phyloP scores from a whole-genome alignment of 2,888 invertebrate genomes.

The Tinea pellionella region DNA sequence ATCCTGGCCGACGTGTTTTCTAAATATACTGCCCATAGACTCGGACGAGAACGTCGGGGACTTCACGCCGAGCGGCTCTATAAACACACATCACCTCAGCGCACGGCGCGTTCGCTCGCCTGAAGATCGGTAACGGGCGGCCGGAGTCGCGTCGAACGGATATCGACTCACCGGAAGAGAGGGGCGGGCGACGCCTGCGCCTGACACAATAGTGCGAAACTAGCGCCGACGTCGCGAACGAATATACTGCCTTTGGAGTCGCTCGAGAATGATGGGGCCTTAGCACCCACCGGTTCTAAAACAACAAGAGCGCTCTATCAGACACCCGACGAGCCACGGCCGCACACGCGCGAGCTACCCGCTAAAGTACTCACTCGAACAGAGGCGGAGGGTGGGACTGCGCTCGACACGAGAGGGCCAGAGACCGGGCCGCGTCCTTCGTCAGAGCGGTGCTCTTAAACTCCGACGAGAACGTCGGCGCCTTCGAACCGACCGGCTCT shows the following conservation, averaged over 20 bases:
- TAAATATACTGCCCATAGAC: constrained; percentile 73
- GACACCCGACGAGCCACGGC: background rate
- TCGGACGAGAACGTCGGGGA: constrained; percentile 69
- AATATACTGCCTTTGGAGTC: constrained; percentile 75
- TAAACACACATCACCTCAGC: constrained; percentile 24
- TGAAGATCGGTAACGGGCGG: constrained; percentile 78
- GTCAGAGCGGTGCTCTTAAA: constrained; percentile 71
- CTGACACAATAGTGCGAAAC: constrained; percentile 73
- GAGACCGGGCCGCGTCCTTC: constrained; percentile 59
- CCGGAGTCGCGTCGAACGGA: constrained; percentile 60
- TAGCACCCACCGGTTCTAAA: constrained; percentile 73
- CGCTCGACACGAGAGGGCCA: constrained; percentile 75
- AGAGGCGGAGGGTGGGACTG: constrained; percentile 75
- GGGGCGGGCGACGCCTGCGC: constrained; percentile 74
- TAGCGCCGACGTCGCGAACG: constrained; percentile 64
- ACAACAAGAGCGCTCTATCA: constrained; percentile 21
- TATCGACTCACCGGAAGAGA: constrained; percentile 69
- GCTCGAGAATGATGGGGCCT: constrained; percentile 72
- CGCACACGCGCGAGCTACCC: background rate
- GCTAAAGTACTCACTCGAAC: constrained; percentile 70
- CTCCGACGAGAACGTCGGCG: constrained; percentile 67
- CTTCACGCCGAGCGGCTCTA: constrained; percentile 66
- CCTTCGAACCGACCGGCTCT: constrained; percentile 73
- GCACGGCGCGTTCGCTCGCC: constrained; percentile 58
- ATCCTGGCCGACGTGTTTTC: constrained; percentile 58